phyloP scores from a whole-genome alignment of 53 echinoderm and acorn worm species.

The Holothuria leucospilota region DNA sequence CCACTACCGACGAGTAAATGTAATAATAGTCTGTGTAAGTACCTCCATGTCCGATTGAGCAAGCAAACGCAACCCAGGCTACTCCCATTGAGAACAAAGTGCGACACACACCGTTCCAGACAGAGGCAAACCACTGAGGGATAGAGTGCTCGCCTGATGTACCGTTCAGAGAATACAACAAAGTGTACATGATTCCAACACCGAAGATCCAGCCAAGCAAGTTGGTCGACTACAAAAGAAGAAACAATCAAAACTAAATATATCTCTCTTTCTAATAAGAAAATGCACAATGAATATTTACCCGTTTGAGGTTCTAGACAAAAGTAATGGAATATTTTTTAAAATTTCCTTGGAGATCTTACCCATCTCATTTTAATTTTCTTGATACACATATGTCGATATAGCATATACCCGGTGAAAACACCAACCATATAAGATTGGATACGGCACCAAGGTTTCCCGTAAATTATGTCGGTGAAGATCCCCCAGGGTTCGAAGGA shows the following conservation, averaged over 20 bases:
- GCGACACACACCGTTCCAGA: constrained; percentile 43
- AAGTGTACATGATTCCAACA: constrained; percentile 15
- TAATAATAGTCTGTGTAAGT: not conserved
- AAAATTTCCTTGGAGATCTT: not conserved
- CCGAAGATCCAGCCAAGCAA: constrained; percentile 46
- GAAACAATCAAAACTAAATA: not conserved
- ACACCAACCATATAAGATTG: constrained; percentile 51
- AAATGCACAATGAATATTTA: not conserved
- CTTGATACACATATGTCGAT: constrained; percentile 17
- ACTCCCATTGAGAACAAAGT: constrained; percentile 54
- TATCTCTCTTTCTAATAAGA: not conserved
- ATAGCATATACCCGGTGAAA: constrained; percentile 43
- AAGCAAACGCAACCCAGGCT: constrained; percentile 64
- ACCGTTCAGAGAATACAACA: constrained; percentile 35
- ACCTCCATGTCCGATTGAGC: constrained; percentile 66
- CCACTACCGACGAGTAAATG: too few relatives aligned
- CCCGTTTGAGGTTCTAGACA: not conserved
- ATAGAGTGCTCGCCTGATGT: not conserved
- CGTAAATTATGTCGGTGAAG: constrained; percentile 26
- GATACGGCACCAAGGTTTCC: constrained; percentile 54
- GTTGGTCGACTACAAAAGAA: constrained; percentile 23
- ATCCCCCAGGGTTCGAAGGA: not conserved
- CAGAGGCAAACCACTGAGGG: constrained; percentile 36
- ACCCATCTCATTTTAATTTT: constrained; percentile 25
- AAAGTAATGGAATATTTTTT: too few relatives aligned